Base-by-base conservation (phyloP, 2,797 vertebrate species). In the Decapterus maruadsi region DNA sequence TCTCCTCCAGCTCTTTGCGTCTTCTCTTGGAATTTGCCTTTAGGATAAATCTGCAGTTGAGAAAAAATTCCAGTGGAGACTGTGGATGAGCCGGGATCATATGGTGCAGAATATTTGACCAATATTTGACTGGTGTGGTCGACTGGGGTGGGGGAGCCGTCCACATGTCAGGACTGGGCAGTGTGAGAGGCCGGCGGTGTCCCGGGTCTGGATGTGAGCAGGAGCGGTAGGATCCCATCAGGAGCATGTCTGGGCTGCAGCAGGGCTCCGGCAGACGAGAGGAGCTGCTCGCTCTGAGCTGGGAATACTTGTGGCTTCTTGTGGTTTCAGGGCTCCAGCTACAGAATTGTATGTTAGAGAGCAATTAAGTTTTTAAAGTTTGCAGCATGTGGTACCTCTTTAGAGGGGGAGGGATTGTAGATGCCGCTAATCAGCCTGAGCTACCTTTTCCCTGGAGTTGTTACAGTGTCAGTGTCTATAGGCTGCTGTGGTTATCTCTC, bases 321-420 rank as follows among this genome's bases (percentile, higher is more conserved):
- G 94, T 40, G 93, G 94, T 94, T 95, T 94, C 75, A 86, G 89
- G 90, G 88, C 89, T 87, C 87, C 69, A 89, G 87, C 88, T 91
- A 76, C 87, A 90, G 88, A 93, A 93, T 92, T 93, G 92, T 94
- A 94, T 91, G 93, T 92, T 93, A 91, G 90, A 92, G 86, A 89
- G 94, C 92, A 94, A 95, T 95, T 95, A 94, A 94, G 90, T 92
- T 94, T 94, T 94, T 93, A 90, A 91, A 95, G 86, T 89, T 87
- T 89, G 89, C 90, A 89, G 76, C 93, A 94, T 93, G 92, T 94
- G 93, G 91, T 89, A 86, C 85, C 90, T 92, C 89, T 91, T 64
- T 45, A 16, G 68, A 48, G 62, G 81, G 71, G 82, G 85, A 78
- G 84, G 87, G 83, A 77, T 68, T 87, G 70, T 63, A 81, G 68